Evolutionary conservation across 1,140 invertebrate species (phyloP).

Genomic region (Drosophila tani): DNA sequence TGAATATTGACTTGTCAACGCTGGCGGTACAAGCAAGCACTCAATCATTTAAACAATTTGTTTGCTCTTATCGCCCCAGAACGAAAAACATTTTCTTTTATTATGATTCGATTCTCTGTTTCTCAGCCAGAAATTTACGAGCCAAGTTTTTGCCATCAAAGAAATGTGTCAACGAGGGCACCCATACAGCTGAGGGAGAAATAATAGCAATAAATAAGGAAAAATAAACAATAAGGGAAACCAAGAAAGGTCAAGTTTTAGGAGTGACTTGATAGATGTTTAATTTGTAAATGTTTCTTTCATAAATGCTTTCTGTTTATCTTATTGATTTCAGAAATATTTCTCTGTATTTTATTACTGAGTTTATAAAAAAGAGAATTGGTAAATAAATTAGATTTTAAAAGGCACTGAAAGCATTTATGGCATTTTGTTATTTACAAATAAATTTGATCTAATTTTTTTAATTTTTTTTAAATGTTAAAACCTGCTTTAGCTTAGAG

Average conservation of each 20-base stretch:
- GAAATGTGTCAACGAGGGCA: constrained; percentile 21
- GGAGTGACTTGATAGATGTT: too few relatives aligned
- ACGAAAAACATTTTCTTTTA: constrained; percentile 32
- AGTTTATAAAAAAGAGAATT: too few relatives aligned
- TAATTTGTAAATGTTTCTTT: too few relatives aligned
- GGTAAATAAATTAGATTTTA: too few relatives aligned
- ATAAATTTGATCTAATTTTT: too few relatives aligned
- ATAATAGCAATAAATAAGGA: constrained; percentile 7
- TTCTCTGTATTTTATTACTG: too few relatives aligned
- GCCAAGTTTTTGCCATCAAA: constrained; percentile 15
- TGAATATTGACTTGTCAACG: constrained; percentile 57
- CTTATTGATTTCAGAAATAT: too few relatives aligned
- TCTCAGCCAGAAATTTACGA: constrained; percentile 35
- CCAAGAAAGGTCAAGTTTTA: background rate
- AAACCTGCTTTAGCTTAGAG: too few relatives aligned
- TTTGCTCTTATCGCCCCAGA: constrained; percentile 33
- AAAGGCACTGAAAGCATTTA: too few relatives aligned
- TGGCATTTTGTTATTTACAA: too few relatives aligned
- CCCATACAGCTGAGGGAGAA: background rate
- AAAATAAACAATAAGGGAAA: background rate
- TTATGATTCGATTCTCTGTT: constrained; percentile 37
- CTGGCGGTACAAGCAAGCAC: constrained; percentile 35
- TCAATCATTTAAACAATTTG: constrained; percentile 50
- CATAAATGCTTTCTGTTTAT: too few relatives aligned
- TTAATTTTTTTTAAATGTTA: too few relatives aligned